Evolutionary conservation across 2,797 vertebrate species (phyloP).

Genomic region (Eurystomus glaucurus): DNA sequence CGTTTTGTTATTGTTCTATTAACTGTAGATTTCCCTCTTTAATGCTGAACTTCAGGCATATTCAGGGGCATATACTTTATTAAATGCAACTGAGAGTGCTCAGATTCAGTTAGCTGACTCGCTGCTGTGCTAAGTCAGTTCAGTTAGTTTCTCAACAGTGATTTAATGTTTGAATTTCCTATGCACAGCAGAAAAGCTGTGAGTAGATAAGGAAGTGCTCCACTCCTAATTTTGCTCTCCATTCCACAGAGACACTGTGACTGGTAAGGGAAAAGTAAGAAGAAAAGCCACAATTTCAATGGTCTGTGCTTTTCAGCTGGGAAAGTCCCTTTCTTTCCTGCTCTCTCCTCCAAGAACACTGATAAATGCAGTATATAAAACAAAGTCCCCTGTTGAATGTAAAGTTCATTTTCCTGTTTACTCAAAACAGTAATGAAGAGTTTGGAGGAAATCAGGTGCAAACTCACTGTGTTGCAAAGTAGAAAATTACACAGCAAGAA

Average conservation of each 20-base stretch:
- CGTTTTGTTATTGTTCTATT: not conserved
- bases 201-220: not conserved
- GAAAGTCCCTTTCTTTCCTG: not conserved
- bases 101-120: not conserved
- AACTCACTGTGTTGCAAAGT: not conserved
- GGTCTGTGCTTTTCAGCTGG: not conserved
- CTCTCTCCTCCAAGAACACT: not conserved
- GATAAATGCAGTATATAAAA: not conserved
- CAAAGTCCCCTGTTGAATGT: not conserved
- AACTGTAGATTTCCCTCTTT: not conserved
- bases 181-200: not conserved
- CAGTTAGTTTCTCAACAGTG: not conserved
- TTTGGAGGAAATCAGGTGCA: not conserved
- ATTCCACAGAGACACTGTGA: not conserved
- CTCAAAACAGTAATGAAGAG: not conserved
- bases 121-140: not conserved
- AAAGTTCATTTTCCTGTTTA: not conserved
- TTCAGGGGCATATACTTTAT: not conserved
- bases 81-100: not conserved
- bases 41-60: not conserved
- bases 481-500: not conserved
- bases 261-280: not conserved
- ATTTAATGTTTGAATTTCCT: not conserved
- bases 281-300: not conserved
- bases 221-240: not conserved